phyloP scores from a whole-genome alignment of 1,140 invertebrate genomes.

The Calliphora vicina region DNA sequence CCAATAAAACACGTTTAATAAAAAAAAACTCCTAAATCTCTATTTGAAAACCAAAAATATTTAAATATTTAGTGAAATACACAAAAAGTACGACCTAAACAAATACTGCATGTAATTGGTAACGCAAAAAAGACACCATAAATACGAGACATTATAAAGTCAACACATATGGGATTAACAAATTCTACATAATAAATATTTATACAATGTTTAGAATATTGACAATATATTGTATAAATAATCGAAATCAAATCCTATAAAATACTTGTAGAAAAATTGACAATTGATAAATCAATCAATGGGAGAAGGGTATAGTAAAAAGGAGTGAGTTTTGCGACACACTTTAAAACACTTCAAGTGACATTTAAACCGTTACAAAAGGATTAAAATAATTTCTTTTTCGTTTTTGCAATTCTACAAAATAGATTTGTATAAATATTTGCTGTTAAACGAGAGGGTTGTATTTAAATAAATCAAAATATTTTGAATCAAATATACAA shows the following conservation, averaged over 20 bases:
- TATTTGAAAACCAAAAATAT: background rate
- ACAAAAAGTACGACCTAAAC: background rate
- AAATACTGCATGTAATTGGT: background rate
- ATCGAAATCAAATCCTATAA: background rate
- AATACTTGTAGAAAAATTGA: background rate
- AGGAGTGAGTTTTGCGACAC: no score
- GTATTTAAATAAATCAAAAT: background rate
- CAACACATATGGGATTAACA: background rate
- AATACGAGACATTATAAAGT: background rate
- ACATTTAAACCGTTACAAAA: constrained; percentile 4
- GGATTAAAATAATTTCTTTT: background rate
- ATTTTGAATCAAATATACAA: background rate
- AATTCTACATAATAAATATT: no score
- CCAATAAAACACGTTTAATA: background rate
- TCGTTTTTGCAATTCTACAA: background rate
- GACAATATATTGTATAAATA: no score
- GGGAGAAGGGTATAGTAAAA: background rate
- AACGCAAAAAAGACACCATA: background rate
- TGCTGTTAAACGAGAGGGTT: background rate
- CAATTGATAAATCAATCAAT: background rate
- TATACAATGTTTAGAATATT: no score
- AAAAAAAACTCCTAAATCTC: background rate
- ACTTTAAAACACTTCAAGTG: background rate
- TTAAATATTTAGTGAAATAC: constrained; percentile 11
- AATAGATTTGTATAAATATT: background rate